phyloP scores from a whole-genome alignment of 2,113 vertebrate genomes.

The Regulus satrapa region DNA sequence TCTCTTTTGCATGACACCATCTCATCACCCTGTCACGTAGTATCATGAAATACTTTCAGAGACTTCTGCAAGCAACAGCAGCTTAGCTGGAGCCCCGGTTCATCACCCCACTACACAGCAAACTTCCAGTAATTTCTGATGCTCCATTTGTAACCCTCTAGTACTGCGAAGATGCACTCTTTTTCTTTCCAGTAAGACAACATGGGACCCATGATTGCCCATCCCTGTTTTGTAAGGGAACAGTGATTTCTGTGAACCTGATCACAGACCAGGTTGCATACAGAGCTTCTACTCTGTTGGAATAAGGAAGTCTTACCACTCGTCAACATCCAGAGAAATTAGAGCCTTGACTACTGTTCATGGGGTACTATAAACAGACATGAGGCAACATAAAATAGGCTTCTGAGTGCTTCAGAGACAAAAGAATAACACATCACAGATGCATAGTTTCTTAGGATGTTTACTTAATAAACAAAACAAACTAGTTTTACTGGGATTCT shows the following conservation, averaged over 20 bases:
- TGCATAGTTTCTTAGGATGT: not conserved
- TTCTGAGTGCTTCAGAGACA: not conserved
- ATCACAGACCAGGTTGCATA: not conserved
- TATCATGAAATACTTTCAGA: not conserved
- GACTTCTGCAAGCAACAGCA: not conserved
- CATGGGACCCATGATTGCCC: not conserved
- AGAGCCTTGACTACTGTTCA: not conserved
- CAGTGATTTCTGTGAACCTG: not conserved
- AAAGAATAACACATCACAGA: not conserved
- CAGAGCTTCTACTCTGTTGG: not conserved
- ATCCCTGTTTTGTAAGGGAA: not conserved
- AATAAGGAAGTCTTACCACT: not conserved
- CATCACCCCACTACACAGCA: not conserved
- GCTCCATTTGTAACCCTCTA: not conserved
- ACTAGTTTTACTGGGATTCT: not conserved
- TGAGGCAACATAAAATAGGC: not conserved
- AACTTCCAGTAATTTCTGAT: not conserved
- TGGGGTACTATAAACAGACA: not conserved
- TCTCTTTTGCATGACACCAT: not conserved
- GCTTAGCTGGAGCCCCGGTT: not conserved
- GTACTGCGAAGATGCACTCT: not conserved
- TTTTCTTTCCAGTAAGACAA: not conserved
- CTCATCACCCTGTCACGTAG: not conserved
- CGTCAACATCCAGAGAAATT: not conserved
- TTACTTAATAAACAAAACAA: conserved; percentile 29